These are phyloP conservation scores for Apolygus lucorum DNA, from an alignment of 1,140 invertebrate species.

Conservation along the genomic window DNA sequence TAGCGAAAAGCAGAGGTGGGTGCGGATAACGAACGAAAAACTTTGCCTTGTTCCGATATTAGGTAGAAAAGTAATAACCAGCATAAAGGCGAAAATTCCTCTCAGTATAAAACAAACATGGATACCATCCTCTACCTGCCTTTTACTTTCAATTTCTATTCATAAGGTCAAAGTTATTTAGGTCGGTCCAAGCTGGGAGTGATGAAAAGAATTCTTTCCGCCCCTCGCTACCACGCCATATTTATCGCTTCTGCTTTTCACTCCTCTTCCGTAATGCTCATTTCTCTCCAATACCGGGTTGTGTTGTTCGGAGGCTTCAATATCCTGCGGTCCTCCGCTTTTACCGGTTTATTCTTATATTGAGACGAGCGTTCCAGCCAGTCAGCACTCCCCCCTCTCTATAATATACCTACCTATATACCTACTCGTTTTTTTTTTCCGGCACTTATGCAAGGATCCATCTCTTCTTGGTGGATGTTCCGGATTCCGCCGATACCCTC, in stretches of 20 bases:
- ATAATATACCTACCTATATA: too few relatives aligned
- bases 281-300: background rate
- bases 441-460: too few relatives aligned
- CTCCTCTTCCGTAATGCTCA: background rate
- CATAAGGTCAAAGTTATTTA: conserved; percentile 14
- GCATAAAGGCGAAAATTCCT: background rate
- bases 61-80: background rate
- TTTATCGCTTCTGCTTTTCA: background rate
- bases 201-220: conserved; percentile 12
- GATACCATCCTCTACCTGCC: conserved; percentile 11
- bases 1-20: too few relatives aligned
- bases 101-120: background rate
- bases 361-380: too few relatives aligned
- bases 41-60: background rate
- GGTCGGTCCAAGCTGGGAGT: background rate
- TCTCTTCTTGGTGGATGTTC: too few relatives aligned
- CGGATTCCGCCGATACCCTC: too few relatives aligned
- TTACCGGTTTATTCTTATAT: too few relatives aligned
- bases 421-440: too few relatives aligned
- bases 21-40: too few relatives aligned
- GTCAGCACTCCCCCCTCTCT: too few relatives aligned
- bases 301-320: background rate
- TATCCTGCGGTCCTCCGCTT: too few relatives aligned
- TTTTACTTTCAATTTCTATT: conserved; percentile 11
- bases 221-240: background rate